Evolutionary conservation across 2,888 invertebrate genomes (phyloP).

Genomic region (Sinelater perroti): DNA sequence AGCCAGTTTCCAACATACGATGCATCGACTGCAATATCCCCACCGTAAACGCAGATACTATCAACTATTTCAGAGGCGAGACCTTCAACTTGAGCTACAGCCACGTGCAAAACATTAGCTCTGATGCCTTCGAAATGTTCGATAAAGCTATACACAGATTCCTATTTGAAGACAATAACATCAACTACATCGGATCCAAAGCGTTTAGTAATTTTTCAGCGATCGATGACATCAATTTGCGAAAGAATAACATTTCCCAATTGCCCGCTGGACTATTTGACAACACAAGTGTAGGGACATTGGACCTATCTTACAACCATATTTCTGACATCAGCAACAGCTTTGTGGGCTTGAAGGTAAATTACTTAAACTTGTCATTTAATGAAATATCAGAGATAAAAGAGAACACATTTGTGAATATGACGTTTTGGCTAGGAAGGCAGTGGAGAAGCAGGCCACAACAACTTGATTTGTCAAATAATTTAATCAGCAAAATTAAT

Average conservation of each 20-base stretch:
- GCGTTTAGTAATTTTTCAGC: slow-evolving; percentile 24
- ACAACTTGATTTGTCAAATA: slow-evolving; percentile 27
- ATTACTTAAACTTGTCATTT: slow-evolving; percentile 25
- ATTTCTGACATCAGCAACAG: slow-evolving; percentile 9
- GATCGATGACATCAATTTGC: slow-evolving; percentile 18
- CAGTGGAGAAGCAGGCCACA: too few relatives aligned
- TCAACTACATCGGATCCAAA: slow-evolving; percentile 21
- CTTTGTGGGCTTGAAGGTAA: slow-evolving; percentile 17
- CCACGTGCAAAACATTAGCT: slow-evolving; percentile 15
- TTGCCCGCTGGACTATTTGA: slow-evolving; percentile 19
- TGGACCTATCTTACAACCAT: slow-evolving; percentile 30
- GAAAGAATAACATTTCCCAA: slow-evolving; percentile 14
- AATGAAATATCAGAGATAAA: slow-evolving; percentile 24
- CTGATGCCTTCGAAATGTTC: slow-evolving; percentile 23
- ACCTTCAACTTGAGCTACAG: slow-evolving; percentile 30
- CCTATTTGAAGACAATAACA: slow-evolving; percentile 26
- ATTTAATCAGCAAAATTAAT: slow-evolving; percentile 12
- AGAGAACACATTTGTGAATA: slow-evolving; percentile 16
- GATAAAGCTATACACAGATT: slow-evolving; percentile 12
- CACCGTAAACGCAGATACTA: slow-evolving; percentile 14
- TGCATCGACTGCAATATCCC: slow-evolving; percentile 31
- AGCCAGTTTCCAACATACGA: slow-evolving; percentile 1
- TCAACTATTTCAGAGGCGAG: slow-evolving; percentile 22
- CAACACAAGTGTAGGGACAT: slow-evolving; percentile 1
- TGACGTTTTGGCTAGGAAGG: slow-evolving; percentile 23